A percentile compares a stretch with the other conserved stretches of the same genome.
These are phyloP conservation scores for Lepidurus apus DNA, from an alignment of 1,140 invertebrate genomes.

Conservation along the genomic window DNA sequence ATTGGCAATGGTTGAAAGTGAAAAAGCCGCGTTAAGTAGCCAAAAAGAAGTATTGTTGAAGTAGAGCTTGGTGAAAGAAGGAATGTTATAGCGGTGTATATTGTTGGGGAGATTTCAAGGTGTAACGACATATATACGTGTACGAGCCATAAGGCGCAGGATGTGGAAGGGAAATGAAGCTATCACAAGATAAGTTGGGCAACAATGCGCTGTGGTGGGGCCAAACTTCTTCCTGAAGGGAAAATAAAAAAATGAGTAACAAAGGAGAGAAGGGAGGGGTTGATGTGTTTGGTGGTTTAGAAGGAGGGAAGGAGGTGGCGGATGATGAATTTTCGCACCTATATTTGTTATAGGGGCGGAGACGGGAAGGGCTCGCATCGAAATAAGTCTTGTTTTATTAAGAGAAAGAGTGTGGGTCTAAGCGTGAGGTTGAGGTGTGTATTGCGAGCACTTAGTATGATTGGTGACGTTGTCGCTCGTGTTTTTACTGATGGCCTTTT, in stretches of 20 bases:
- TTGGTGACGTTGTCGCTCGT: conserved; percentile 6
- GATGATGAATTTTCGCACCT: conserved; percentile 16
- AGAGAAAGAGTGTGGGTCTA: conserved; percentile 1
- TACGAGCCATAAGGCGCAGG: not conserved
- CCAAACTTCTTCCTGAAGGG: conserved; percentile 4
- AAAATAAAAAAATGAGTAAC: not conserved
- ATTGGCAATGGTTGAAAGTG: no score
- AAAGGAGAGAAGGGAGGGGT: not conserved
- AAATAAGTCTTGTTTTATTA: not conserved
- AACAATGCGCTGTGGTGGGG: not conserved
- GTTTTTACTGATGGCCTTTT: conserved; percentile 10
- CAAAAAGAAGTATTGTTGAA: no score
- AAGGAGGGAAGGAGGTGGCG: not conserved
- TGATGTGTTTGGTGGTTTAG: not conserved
- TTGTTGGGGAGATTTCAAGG: not conserved
- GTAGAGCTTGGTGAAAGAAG: not conserved
- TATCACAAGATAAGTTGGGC: conserved; percentile 19
- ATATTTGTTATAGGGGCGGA: conserved; percentile 19
- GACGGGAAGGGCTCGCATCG: not conserved
- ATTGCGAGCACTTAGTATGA: conserved; percentile 15
- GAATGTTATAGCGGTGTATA: not conserved
- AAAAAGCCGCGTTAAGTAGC: no score
- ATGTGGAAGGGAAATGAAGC: conserved; percentile 21
- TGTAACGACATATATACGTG: not conserved
- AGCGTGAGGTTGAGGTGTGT: not conserved